A percentile compares a stretch with the other conserved stretches of the same genome.
Conservation (phyloP, 2,113 vertebrate genomes). For the Centrocercus urophasianus region DNA sequence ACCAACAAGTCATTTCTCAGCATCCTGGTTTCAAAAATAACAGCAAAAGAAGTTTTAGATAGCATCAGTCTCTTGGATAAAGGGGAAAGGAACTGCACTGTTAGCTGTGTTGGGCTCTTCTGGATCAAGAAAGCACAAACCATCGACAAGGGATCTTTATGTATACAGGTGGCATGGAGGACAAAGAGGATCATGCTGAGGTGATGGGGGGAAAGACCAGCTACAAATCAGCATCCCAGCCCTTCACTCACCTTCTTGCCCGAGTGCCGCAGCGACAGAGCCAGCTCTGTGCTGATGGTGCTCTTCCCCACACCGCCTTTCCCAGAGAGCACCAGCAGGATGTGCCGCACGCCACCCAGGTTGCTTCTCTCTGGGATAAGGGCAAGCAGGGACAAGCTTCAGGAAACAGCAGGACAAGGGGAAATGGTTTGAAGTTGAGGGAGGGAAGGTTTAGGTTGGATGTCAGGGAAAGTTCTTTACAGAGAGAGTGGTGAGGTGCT, state of each 20-base stretch:
- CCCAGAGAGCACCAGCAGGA: conserved; percentile 91
- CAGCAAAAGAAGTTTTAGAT: neutral
- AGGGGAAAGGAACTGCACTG: neutral
- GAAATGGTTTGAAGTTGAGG: too few relatives aligned
- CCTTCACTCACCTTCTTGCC: conserved; percentile 86
- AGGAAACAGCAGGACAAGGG: too few relatives aligned
- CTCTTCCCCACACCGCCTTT: conserved; percentile 98
- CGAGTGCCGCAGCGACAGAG: conserved; percentile 81
- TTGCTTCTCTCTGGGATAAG: conserved; percentile 65
- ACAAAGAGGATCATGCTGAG: neutral
- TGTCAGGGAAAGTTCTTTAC: too few relatives aligned
- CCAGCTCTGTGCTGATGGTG: conserved; percentile 89
- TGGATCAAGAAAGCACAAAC: neutral
- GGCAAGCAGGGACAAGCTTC: neutral
- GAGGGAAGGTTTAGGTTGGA: too few relatives aligned
- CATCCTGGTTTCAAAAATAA: neutral
- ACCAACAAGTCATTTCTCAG: neutral
- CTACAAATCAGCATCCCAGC: neutral
- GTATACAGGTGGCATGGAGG: accelerated
- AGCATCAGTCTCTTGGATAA: neutral
- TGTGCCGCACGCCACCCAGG: conserved; percentile 82
- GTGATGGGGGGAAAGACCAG: neutral
- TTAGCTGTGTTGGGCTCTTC: accelerated
- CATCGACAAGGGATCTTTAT: neutral
- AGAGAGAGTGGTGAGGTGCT: too few relatives aligned